These are phyloP conservation scores for Tachina fera DNA, from an alignment of 2,888 invertebrate species.

Conservation along the genomic window DNA sequence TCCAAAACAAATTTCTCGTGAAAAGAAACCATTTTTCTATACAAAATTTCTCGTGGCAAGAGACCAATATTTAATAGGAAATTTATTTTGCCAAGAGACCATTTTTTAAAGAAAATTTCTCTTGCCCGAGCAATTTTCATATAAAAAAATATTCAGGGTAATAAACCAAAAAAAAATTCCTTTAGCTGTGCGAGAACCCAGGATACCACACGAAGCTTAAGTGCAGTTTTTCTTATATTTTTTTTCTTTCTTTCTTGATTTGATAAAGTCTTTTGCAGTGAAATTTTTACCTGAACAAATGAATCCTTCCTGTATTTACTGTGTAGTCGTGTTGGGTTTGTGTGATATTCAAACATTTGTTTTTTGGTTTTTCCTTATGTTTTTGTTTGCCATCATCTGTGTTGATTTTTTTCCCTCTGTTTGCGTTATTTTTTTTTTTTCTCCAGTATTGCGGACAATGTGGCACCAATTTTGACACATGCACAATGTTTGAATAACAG, in stretches of 20 bases:
- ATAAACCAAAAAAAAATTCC: neutral
- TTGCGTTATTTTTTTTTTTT: slow-evolving; percentile 40
- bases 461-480: slow-evolving; percentile 82
- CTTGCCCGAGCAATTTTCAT: too few relatives aligned
- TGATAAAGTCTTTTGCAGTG: slow-evolving; percentile 49
- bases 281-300: slow-evolving; percentile 62
- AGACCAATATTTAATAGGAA: neutral
- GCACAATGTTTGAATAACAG: slow-evolving; percentile 76
- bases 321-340: neutral
- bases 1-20: neutral
- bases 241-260: slow-evolving; percentile 7
- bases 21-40: neutral
- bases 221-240: neutral
- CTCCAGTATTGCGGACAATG: slow-evolving; percentile 78
- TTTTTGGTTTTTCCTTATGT: slow-evolving; percentile 39
- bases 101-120: too few relatives aligned
- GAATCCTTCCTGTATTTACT: slow-evolving; percentile 43
- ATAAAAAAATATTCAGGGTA: too few relatives aligned
- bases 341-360: slow-evolving; percentile 64
- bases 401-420: slow-evolving; percentile 48
- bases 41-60: neutral
- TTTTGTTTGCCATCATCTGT: slow-evolving; percentile 47
- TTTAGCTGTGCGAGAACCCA: neutral
- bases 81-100: too few relatives aligned
- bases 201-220: slow-evolving; percentile 31